These are phyloP conservation scores for Gonatopus flavifemur DNA, from an alignment of 1,140 invertebrate species.

Conservation along the genomic window DNA sequence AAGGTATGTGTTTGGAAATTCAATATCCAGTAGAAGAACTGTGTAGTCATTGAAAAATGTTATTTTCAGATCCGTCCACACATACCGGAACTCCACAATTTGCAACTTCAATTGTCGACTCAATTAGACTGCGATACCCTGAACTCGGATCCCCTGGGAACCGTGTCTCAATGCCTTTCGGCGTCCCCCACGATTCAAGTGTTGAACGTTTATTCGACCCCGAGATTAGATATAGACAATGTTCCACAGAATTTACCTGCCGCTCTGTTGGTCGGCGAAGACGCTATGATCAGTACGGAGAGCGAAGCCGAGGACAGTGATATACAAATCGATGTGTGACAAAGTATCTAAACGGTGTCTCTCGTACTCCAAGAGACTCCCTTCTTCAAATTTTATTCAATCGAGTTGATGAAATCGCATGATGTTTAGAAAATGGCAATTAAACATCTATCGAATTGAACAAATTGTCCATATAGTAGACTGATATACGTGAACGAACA, in stretches of 20 bases:
- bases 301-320: conserved; percentile 57
- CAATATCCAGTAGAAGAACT: neutral
- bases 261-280: conserved; percentile 56
- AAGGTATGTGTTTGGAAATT: conserved; percentile 62
- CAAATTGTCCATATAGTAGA: no score
- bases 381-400: no score
- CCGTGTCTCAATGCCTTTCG: conserved; percentile 51
- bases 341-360: conserved; percentile 30
- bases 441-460: no score
- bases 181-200: conserved; percentile 56
- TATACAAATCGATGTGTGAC: conserved; percentile 58
- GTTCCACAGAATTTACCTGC: conserved; percentile 56
- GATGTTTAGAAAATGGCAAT: no score
- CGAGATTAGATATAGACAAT: conserved; percentile 53
- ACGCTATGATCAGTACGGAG: conserved; percentile 55
- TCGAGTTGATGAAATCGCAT: no score
- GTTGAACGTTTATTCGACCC: conserved; percentile 55
- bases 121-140: conserved; percentile 50
- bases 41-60: neutral
- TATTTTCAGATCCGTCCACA: conserved; percentile 65
- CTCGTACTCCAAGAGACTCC: no score
- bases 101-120: conserved; percentile 51
- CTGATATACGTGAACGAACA: no score
- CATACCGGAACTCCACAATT: conserved; percentile 63
- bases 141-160: conserved; percentile 43